Percentiles rank a stretch among this genome's conserved stretches.
Evolutionary conservation across 1,140 invertebrate species (phyloP).

Genomic region (Antheraea mylitta): DNA sequence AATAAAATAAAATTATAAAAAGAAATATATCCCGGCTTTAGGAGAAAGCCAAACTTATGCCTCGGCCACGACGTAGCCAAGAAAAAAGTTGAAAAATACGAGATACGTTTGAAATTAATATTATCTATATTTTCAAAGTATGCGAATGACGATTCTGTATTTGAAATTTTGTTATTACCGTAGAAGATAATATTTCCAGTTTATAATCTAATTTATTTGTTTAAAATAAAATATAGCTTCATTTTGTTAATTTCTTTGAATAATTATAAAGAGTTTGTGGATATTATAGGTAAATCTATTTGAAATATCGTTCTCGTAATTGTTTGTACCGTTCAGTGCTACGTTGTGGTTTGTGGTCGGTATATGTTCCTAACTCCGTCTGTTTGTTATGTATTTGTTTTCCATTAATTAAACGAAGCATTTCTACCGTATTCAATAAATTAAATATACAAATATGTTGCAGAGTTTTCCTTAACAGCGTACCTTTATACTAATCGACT

Average conservation of each 20-base stretch:
- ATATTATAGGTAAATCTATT: too few species aligned
- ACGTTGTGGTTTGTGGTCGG: conserved; percentile 42
- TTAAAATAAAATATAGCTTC: too few species aligned
- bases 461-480: neutral
- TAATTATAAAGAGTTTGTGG: too few species aligned
- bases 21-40: conserved; percentile 73
- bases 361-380: conserved; percentile 77
- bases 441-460: conserved; percentile 72
- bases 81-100: too few species aligned
- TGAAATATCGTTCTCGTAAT: too few species aligned
- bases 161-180: too few species aligned
- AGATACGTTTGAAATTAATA: too few species aligned
- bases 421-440: conserved; percentile 78
- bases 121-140: too few species aligned
- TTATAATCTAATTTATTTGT: too few species aligned
- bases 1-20: conserved; percentile 40
- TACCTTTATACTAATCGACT: too few species aligned
- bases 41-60: conserved; percentile 66
- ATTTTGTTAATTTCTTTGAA: too few species aligned
- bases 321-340: conserved; percentile 20
- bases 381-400: conserved; percentile 73
- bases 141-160: too few species aligned
- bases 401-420: conserved; percentile 72
- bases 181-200: neutral
- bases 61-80: conserved; percentile 30